Evolutionary conservation across 2,797 vertebrate genomes (phyloP).

Genomic region (Spea hammondii): DNA sequence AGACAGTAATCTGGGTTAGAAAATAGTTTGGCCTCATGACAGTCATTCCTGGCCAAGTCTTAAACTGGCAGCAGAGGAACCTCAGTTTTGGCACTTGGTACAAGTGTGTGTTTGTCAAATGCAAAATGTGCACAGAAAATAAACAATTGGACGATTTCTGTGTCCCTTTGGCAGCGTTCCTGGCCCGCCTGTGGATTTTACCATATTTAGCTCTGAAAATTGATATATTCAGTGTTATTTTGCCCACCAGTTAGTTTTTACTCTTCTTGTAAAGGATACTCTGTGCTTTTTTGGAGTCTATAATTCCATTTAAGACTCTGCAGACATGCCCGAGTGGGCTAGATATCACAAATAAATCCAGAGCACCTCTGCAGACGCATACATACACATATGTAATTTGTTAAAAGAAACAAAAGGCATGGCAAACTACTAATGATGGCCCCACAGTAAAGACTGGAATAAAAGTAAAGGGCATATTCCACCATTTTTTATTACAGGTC

Average conservation of each 20-base stretch:
- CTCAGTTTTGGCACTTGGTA: conserved; percentile 37
- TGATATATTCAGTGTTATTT: conserved; percentile 45
- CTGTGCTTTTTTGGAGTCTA: conserved; percentile 29
- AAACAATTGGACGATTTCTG: conserved; percentile 45
- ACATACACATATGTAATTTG: too few species aligned
- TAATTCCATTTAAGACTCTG: conserved; percentile 20
- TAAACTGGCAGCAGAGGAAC: conserved; percentile 28
- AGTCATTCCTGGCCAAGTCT: conserved; percentile 20
- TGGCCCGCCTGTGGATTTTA: conserved; percentile 41
- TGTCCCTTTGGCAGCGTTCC: conserved; percentile 37
- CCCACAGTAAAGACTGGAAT: too few species aligned
- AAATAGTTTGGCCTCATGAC: conserved; percentile 26
- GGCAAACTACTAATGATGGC: too few species aligned
- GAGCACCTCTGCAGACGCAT: too few species aligned
- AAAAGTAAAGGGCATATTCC: not conserved
- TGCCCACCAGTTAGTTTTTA: conserved; percentile 18
- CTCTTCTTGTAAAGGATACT: conserved; percentile 28
- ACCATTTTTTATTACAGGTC: not conserved
- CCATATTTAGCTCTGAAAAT: conserved; percentile 52
- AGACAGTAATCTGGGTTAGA: conserved; percentile 23
- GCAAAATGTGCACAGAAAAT: conserved; percentile 39
- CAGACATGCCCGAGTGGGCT: conserved; percentile 24
- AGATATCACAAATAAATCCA: not conserved
- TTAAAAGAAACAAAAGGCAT: too few species aligned
- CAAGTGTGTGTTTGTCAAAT: conserved; percentile 46